Evolutionary conservation across 2,888 invertebrate genomes (phyloP), one percentile per base, ranked within the genome.

Genomic region (Ennomos fuscantarius): DNA sequence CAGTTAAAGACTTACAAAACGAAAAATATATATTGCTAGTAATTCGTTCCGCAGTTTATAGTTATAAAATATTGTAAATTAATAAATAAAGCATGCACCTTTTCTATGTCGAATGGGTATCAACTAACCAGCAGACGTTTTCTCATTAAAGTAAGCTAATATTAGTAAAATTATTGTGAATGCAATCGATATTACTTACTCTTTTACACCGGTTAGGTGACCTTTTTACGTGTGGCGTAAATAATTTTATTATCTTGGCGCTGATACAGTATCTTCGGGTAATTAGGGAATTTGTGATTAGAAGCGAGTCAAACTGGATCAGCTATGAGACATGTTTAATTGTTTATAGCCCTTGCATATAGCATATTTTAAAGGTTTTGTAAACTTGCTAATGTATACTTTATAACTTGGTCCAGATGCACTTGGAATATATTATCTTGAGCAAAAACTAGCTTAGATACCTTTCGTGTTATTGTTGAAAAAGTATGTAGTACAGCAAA

Each of bases 111-210:
- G 80, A 46, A 63, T 60, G 60, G 34, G 33, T 51, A 65, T 56
- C 59, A 63, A 60, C 52, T 72, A 68, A 70, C 67, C 63, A 66
- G 74, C 73, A 75, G 76, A 76, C 68, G 63, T 74, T 81, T 78
- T 81, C 82, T 80, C 79, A 83, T 85, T 79, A 82, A 71, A 71
- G 65, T 68, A 56, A 71, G 76, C 79, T 86, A 86, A 87, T 87
- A 86, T 72, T 81, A 87, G 87, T 84, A 82, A 82, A 82, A 87
- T 85, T 76, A 83, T 81, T 81, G 77, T 68, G 63, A 63, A 55
- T 69, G 73, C 79, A 78, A 83, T 80, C 84, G 81, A 81, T 83
- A 80, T 76, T 70, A 78, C 73, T 81, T 78, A 84, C 82, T 79
- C 81, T 78, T 79, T 79, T 75, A 78, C 72, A 80, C 73, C 72